Base-by-base conservation (phyloP, 2,113 vertebrate species). In the Pelecanus crispus region DNA sequence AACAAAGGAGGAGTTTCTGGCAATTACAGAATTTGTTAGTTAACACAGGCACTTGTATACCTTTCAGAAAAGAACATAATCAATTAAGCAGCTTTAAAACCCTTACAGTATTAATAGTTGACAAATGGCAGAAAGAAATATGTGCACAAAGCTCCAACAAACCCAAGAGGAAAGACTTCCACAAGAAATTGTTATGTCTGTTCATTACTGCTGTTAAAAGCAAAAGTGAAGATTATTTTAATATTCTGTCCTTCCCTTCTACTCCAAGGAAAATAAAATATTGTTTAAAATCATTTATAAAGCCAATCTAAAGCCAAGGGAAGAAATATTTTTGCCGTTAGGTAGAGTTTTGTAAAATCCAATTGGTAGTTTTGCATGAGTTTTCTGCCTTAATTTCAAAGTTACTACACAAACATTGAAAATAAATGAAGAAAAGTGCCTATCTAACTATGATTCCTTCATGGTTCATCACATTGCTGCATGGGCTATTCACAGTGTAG, bases 261-360 rank as follows among this genome's bases (percentile, higher is more conserved):
- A 50, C 24, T 83, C 84, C 84, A 86, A 92, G n/a, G 31, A 84
- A 91, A 97, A 97, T 10, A 94, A 78, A 95, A 66, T 36, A 2
- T 24, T 28, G 24, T 34, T 88, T 65, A 44, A 91, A 87, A 66
- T 14, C 3, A 2, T 74, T 88, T 81, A 13, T 2, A 18, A 72
- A 82, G 56, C 68, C n/a, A 20, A 50, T 42, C 79, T 59, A 31
- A 67, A 82, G 84, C n/a, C 13, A 38, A 86, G 55, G 55, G 38
- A 63, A 81, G 45, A 29, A 59, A 78, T 66, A 15, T 24, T 81
- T 88, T 59, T 81, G 52, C 65, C 38, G 19, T 63, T 52, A 91
- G 65, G 52, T 34, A 28, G 55, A 47, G 22, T 19, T 81, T 66
- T 78, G 68, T 62, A 52, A 81, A 88, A 59, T 11, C 80, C 56